These are phyloP conservation scores for Ctena decussata DNA, from an alignment of 2,888 invertebrate species.

Conservation along the genomic window DNA sequence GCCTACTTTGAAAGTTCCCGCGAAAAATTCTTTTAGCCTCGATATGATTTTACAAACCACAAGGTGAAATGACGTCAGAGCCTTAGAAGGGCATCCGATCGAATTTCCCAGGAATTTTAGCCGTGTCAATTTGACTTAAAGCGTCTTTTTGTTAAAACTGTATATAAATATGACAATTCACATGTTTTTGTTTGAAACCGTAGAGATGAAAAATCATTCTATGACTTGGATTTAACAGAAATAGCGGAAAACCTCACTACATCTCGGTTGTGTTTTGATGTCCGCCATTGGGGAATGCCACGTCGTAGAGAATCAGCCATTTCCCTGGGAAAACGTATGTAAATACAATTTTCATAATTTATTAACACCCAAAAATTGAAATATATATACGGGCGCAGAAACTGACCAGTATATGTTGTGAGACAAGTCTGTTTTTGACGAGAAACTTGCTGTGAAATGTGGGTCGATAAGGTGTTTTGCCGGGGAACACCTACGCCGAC, in stretches of 20 bases:
- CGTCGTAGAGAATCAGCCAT: conserved; percentile 68
- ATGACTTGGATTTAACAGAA: neutral
- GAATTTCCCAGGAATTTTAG: conserved; percentile 66
- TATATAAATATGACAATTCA: neutral
- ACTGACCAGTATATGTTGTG: no score
- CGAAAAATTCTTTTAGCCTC: conserved; percentile 45
- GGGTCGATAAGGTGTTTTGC: neutral
- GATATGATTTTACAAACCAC: conserved; percentile 53
- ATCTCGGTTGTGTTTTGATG: conserved; percentile 29
- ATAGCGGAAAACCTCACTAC: conserved; percentile 49
- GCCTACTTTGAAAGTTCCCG: conserved; percentile 19
- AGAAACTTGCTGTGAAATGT: neutral
- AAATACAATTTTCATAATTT: neutral
- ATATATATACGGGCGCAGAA: no score
- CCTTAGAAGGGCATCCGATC: conserved; percentile 44
- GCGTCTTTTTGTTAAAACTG: no score
- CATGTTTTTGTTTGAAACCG: neutral
- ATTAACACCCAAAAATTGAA: no score
- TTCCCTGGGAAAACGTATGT: conserved; percentile 72
- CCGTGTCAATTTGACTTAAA: neutral
- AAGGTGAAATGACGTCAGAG: conserved; percentile 65
- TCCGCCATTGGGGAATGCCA: conserved; percentile 77
- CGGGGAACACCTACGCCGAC: neutral
- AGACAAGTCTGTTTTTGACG: neutral
- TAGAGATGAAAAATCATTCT: neutral